phyloP scores from a whole-genome alignment of 2,797 vertebrate species.

The Smutsia gigantea region DNA sequence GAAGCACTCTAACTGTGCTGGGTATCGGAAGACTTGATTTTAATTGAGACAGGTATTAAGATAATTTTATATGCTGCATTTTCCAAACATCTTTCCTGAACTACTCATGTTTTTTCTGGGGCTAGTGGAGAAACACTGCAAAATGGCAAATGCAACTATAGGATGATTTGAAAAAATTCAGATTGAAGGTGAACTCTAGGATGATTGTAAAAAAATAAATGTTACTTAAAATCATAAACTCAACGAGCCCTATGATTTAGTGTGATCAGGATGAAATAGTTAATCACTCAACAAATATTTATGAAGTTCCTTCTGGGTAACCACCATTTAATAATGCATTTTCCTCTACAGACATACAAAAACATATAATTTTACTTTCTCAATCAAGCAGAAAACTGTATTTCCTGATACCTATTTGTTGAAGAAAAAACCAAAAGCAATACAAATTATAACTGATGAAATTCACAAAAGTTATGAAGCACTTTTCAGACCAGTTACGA shows the following conservation, averaged over 20 bases:
- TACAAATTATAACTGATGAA: not conserved
- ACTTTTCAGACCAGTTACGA: not conserved
- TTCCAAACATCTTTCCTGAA: not conserved
- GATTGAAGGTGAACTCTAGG: not conserved
- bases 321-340: conserved; percentile 29
- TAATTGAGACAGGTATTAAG: not conserved
- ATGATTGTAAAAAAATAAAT: not conserved
- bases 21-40: not conserved
- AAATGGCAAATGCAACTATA: not conserved
- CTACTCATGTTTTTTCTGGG: not conserved
- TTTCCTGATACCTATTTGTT: not conserved
- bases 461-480: conserved; percentile 7
- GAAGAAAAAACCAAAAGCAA: conserved; percentile 37
- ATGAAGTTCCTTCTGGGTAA: conserved; percentile 1
- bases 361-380: conserved; percentile 39
- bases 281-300: conserved; percentile 16
- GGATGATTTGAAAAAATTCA: not conserved
- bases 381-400: not conserved
- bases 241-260: not conserved
- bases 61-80: not conserved
- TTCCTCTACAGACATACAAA: not conserved
- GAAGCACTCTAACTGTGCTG: not conserved
- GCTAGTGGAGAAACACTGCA: not conserved
- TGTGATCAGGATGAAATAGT: not conserved
- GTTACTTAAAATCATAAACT: not conserved